These are phyloP conservation scores for Peromyscus leucopus DNA, from an alignment of 2,113 vertebrate species.

Conservation along the genomic window DNA sequence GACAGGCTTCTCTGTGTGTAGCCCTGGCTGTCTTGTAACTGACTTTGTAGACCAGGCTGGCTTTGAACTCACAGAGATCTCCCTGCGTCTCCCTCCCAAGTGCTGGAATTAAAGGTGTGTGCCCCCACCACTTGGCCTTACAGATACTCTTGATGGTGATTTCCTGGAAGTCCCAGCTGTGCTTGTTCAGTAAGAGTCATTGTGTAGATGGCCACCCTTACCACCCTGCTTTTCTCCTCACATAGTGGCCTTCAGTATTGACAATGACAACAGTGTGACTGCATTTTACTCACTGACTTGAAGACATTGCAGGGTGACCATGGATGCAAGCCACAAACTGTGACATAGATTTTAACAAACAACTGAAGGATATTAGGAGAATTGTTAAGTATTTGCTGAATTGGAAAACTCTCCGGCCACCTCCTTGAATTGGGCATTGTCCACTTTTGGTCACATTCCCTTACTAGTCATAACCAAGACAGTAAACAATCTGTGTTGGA, in stretches of 20 bases:
- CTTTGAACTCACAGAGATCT: neutral
- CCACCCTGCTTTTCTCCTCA: neutral
- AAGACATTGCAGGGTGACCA: neutral
- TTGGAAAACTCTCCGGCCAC: neutral
- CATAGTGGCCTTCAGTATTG: neutral
- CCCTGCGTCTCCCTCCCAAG: too few relatives aligned
- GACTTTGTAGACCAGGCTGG: neutral
- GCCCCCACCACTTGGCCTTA: too few relatives aligned
- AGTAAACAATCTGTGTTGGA: neutral
- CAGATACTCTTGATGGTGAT: neutral
- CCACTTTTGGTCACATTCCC: neutral
- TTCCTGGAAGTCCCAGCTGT: neutral
- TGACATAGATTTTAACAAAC: neutral
- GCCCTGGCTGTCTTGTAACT: neutral
- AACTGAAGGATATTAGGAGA: neutral
- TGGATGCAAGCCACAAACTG: constrained; percentile 5
- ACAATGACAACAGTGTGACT: neutral
- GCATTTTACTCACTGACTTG: neutral
- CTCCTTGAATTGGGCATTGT: neutral
- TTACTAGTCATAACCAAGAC: neutral
- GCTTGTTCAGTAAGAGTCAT: neutral
- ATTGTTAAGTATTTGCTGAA: neutral
- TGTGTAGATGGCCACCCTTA: neutral
- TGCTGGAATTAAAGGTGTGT: too few relatives aligned
- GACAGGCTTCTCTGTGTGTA: neutral